Conservation (phyloP, 1,140 invertebrate genomes). For the Drosophila pseudoananassae region DNA sequence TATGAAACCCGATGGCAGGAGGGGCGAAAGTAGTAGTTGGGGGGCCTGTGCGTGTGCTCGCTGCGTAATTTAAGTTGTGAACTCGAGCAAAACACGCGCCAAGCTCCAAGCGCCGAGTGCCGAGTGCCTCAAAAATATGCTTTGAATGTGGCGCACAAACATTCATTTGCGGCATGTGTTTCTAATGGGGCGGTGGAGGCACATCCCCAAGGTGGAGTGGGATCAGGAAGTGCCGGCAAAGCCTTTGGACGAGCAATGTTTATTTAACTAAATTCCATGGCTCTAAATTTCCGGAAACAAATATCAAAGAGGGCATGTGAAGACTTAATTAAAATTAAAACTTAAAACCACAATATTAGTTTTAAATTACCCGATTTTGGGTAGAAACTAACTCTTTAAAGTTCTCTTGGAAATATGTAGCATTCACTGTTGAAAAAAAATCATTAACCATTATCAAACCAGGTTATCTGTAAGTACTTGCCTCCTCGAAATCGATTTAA, state of each 20-base stretch:
- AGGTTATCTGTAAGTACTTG: constrained; percentile 12
- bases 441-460: constrained; percentile 15
- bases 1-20: constrained; percentile 14
- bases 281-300: neutral
- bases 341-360: neutral
- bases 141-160: constrained; percentile 43
- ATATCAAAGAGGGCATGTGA: constrained; percentile 28
- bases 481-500: constrained; percentile 17
- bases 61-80: constrained; percentile 74
- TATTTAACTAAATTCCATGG: constrained; percentile 17
- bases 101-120: constrained; percentile 24
- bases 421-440: neutral
- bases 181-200: constrained; percentile 32
- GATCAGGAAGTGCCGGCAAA: constrained; percentile 30
- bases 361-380: neutral
- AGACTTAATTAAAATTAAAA: constrained; percentile 5
- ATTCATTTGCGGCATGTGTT: constrained; percentile 65
- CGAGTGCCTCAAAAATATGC: constrained; percentile 60
- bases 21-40: neutral
- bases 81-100: constrained; percentile 68
- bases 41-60: constrained; percentile 52
- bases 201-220: neutral
- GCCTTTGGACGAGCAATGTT: constrained; percentile 39
- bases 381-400: too few species aligned
- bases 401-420: too few species aligned